Evolutionary conservation across 1,140 invertebrate species (phyloP).

Genomic region (Macrobrachium nipponense): DNA sequence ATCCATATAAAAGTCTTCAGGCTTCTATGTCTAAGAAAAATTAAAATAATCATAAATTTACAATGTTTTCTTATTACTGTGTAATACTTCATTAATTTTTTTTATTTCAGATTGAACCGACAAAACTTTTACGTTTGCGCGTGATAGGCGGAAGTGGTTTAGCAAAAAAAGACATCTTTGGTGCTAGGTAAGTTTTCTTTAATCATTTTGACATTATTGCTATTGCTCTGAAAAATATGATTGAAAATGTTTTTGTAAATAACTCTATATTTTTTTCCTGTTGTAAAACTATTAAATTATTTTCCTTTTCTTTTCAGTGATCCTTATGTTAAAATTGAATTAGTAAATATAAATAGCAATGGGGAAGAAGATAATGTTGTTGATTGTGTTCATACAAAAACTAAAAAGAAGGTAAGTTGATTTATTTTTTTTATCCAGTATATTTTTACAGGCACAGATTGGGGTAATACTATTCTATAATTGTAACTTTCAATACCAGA

Average conservation of each 20-base stretch:
- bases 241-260: background rate
- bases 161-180: conserved; percentile 98
- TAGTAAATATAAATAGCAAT: conserved; percentile 77
- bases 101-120: conserved; percentile 57
- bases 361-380: conserved; percentile 82
- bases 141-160: conserved; percentile 89
- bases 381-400: conserved; percentile 93
- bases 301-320: conserved; percentile 78
- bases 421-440: background rate
- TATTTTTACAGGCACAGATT: background rate
- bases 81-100: background rate
- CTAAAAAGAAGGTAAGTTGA: conserved; percentile 89
- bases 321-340: conserved; percentile 94
- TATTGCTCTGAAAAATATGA: too few species aligned
- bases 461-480: too few species aligned
- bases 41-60: too few species aligned
- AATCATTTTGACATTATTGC: conserved; percentile 4
- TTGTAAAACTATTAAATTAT: conserved; percentile 50
- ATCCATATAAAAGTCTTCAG: too few species aligned
- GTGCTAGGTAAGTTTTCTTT: conserved; percentile 81
- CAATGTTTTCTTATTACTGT: background rate
- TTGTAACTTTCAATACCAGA: too few species aligned
- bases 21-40: too few species aligned
- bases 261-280: background rate
- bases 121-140: conserved; percentile 61